phyloP scores from a whole-genome alignment of 1,140 invertebrate species.

The Grapholita molesta region DNA sequence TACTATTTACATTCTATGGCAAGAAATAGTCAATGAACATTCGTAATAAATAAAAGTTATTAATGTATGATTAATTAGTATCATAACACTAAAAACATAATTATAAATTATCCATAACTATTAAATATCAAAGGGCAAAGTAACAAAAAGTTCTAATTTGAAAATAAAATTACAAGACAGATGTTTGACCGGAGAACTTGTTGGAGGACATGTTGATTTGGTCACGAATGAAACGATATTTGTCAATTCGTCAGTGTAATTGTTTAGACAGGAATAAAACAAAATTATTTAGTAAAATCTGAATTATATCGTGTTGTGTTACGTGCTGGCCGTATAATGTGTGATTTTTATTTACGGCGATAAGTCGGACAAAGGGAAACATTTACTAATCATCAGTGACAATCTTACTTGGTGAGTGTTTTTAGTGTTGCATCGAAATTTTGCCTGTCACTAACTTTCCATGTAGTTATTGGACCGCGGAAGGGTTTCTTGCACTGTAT shows the following conservation, averaged over 20 bases:
- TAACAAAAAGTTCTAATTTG: background rate
- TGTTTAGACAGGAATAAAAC: slow-evolving; percentile 68
- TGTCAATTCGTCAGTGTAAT: slow-evolving; percentile 73
- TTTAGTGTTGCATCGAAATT: slow-evolving; percentile 58
- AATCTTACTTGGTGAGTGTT: slow-evolving; percentile 67
- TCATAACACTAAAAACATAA: background rate
- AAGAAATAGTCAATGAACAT: background rate
- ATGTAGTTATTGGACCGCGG: slow-evolving; percentile 42
- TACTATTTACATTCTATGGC: background rate
- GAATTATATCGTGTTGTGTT: slow-evolving; percentile 57
- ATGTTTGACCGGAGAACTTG: slow-evolving; percentile 57
- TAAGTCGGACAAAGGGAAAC: slow-evolving; percentile 53
- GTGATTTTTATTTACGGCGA: slow-evolving; percentile 59
- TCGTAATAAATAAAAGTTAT: background rate
- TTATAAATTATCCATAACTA: no score
- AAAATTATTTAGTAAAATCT: slow-evolving; percentile 63
- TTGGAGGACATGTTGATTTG: slow-evolving; percentile 73
- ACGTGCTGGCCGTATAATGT: slow-evolving; percentile 62
- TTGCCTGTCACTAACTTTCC: slow-evolving; percentile 59
- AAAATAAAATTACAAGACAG: background rate
- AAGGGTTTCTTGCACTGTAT: slow-evolving; percentile 35
- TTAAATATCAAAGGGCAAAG: background rate
- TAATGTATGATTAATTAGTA: background rate
- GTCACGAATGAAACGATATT: slow-evolving; percentile 68
- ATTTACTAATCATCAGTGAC: slow-evolving; percentile 41